Evolutionary conservation across 2,797 vertebrate species (phyloP).

Genomic region (Enteromius unitaeniatus): DNA sequence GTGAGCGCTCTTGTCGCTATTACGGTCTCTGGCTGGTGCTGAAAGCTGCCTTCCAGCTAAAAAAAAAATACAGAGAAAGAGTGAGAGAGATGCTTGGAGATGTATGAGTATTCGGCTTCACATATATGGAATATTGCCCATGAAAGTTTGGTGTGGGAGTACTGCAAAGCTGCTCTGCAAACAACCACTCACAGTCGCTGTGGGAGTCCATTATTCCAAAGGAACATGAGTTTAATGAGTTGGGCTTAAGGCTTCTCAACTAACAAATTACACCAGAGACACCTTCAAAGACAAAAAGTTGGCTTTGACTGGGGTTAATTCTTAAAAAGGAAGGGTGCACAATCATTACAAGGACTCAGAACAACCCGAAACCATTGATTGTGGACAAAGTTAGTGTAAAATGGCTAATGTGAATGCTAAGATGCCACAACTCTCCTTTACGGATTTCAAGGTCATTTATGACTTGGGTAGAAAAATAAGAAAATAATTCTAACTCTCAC

Average conservation of each 20-base stretch:
- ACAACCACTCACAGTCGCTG: conserved; percentile 20
- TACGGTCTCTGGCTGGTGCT: conserved; percentile 15
- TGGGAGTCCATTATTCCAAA: conserved; percentile 30
- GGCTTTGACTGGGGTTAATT: background rate
- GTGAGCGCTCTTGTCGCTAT: background rate
- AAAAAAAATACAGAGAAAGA: conserved; percentile 10
- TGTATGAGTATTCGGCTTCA: conserved; percentile 10
- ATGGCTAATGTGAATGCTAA: background rate
- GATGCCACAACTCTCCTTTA: background rate
- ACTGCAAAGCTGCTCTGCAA: conserved; percentile 27
- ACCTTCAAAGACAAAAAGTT: background rate
- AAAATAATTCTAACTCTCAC: background rate
- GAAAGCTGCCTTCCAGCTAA: background rate
- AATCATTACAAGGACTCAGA: background rate
- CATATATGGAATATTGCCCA: conserved; percentile 1
- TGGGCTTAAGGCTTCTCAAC: conserved; percentile 1
- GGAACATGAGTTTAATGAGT: conserved; percentile 41
- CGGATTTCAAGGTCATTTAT: conserved; percentile 21
- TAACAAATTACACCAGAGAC: conserved; percentile 15
- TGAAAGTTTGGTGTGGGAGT: conserved; percentile 36
- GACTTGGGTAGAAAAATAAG: background rate
- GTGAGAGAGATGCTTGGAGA: conserved; percentile 12
- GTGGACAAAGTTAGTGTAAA: background rate
- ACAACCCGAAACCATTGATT: background rate
- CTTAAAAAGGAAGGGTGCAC: background rate